Conservation (phyloP, 2,113 vertebrate genomes). For the Craseonycteris thonglongyai region DNA sequence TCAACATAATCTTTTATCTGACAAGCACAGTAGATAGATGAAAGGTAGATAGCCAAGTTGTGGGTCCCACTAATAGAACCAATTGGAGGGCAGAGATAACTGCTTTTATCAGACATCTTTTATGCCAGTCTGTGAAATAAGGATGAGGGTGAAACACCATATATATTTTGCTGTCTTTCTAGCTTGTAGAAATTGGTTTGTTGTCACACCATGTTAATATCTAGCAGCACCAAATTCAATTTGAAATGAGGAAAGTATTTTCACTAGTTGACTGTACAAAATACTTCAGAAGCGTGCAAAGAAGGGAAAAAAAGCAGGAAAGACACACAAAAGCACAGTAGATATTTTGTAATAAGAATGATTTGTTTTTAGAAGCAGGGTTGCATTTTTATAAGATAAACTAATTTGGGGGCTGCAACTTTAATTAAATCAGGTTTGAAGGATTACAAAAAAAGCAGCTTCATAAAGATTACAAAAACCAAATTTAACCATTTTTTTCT, state of each 20-base stretch:
- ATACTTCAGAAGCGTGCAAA: constrained; percentile 31
- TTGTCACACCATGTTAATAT: constrained; percentile 71
- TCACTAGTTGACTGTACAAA: constrained; percentile 46
- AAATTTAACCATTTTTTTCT: constrained; percentile 43
- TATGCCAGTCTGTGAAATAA: constrained; percentile 52
- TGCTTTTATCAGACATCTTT: constrained; percentile 44
- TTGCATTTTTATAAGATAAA: constrained; percentile 4
- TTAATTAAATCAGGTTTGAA: constrained; percentile 23
- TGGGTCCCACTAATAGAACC: constrained; percentile 50
- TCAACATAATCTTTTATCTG: constrained; percentile 15
- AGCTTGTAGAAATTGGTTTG: constrained; percentile 64
- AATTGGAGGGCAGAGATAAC: constrained; percentile 41
- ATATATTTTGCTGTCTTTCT: constrained; percentile 56
- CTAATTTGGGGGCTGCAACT: not conserved
- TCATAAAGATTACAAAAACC: not conserved
- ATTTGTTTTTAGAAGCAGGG: constrained; percentile 7
- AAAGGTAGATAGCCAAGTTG: constrained; percentile 50
- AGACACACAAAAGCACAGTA: not conserved
- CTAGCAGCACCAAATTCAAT: constrained; percentile 65
- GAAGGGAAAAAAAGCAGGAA: not conserved
- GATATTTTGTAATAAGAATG: not conserved
- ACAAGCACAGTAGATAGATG: constrained; percentile 32
- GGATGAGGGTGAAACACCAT: not conserved
- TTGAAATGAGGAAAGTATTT: constrained; percentile 59
- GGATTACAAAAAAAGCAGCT: not conserved